These are phyloP conservation scores for Pyrochroa serraticornis DNA, from an alignment of 2,888 invertebrate species.

Conservation along the genomic window DNA sequence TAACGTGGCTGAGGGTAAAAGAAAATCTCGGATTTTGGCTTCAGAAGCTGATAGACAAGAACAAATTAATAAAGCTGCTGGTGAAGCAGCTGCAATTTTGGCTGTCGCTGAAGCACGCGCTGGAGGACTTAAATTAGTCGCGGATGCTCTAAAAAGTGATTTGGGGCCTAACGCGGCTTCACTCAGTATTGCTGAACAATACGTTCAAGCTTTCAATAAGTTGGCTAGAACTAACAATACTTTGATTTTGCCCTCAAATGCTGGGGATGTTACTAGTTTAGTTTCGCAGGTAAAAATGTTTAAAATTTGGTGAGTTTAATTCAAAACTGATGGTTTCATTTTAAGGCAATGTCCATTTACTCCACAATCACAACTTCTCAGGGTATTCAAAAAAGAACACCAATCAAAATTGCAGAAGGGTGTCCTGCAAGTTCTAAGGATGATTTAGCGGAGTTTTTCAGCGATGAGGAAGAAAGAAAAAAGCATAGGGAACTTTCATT, in stretches of 20 bases:
- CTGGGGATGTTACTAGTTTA: conserved; percentile 78
- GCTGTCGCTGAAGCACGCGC: conserved; percentile 93
- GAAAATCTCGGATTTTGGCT: conserved; percentile 87
- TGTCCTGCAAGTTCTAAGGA: conserved; percentile 34
- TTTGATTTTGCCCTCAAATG: conserved; percentile 89
- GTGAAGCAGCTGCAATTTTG: conserved; percentile 90
- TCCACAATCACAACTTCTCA: conserved; percentile 60
- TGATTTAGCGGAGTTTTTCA: conserved; percentile 54
- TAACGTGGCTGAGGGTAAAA: conserved; percentile 96
- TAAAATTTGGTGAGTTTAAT: not conserved
- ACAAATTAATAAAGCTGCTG: conserved; percentile 91
- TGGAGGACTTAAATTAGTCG: conserved; percentile 78
- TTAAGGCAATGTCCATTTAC: conserved; percentile 69
- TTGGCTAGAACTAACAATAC: conserved; percentile 94
- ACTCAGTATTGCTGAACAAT: conserved; percentile 92
- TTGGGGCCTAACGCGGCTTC: conserved; percentile 90
- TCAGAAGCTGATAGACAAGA: conserved; percentile 95
- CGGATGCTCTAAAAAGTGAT: conserved; percentile 64
- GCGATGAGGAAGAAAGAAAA: conserved; percentile 54
- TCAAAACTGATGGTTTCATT: conserved; percentile 33
- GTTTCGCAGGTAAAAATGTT: conserved; percentile 74
- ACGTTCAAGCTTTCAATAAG: conserved; percentile 91
- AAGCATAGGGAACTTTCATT: conserved; percentile 37
- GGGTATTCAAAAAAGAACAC: conserved; percentile 2
- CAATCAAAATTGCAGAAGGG: conserved; percentile 2